phyloP scores from a whole-genome alignment of 2,888 invertebrate species.

The Leistus spinibarbis region DNA sequence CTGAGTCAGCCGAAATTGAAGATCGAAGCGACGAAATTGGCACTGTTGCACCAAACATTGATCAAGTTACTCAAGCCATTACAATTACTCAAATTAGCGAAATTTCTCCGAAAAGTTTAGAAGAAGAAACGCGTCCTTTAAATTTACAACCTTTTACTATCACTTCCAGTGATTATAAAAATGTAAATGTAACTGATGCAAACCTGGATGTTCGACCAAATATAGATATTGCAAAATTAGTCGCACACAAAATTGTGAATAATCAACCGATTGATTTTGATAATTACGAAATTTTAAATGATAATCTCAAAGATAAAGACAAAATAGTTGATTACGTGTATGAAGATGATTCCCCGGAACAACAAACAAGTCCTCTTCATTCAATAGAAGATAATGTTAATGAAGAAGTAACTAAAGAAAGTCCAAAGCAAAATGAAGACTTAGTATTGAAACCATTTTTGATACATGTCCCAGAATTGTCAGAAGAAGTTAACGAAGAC shows the following conservation, averaged over 20 bases:
- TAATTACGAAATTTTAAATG: constrained; percentile 8
- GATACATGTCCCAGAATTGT: constrained; percentile 33
- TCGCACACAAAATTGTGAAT: constrained; percentile 37
- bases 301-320: constrained; percentile 11
- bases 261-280: constrained; percentile 41
- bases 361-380: background rate
- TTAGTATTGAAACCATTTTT: constrained; percentile 22
- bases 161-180: constrained; percentile 23
- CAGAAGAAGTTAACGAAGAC: constrained; percentile 40
- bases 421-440: background rate
- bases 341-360: background rate
- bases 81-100: constrained; percentile 23
- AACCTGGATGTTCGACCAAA: background rate
- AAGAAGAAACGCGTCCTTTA: background rate
- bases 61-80: constrained; percentile 27
- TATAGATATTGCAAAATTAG: constrained; percentile 14
- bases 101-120: background rate
- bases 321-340: background rate
- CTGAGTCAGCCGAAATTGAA: background rate
- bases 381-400: background rate
- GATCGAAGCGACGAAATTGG: background rate
- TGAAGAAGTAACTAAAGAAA: background rate
- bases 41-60: background rate
- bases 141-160: constrained; percentile 19
- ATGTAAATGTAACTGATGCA: background rate